Evolutionary conservation across 2,797 vertebrate species (phyloP), one percentile per base, ranked within the genome.

Genomic region (Mastacembelus armatus): DNA sequence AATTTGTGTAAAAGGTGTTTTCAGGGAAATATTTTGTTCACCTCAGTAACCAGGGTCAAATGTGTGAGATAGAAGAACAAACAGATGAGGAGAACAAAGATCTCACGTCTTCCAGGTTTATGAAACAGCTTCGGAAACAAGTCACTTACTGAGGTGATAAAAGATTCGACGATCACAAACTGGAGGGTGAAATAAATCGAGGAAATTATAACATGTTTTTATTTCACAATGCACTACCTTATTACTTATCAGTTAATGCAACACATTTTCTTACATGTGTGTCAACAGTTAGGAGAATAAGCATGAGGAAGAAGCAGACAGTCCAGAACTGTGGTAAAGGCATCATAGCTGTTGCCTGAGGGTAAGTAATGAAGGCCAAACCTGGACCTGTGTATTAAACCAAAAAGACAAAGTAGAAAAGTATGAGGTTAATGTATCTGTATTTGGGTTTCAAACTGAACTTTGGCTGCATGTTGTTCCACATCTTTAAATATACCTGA

Each of bases 221-320:
- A n/a, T n/a, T n/a, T n/a, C n/a, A n/a, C n/a, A n/a, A n/a, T n/a
- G n/a, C n/a, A n/a, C n/a, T n/a, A n/a, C n/a, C n/a, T n/a, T n/a
- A n/a, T n/a, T n/a, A n/a, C n/a, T n/a, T 10, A 18, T 5, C 10
- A 2, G 1, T n/a, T 12, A 7, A 7, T 12, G 12, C 16, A 47
- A 16, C 3, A 9, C 27, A 19, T 19, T 15, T 19, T 52, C 24
- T 48, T 45, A 96, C 95, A 87, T 96, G 93, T 59, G 95, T 95
- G 80, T 97, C 96, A 50, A 96, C 76, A 29, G 90, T 92, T 50
- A 91, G 64, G 0, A 92, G 45, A 48, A 92, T 38, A 18, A 92
- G 77, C 88, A 92, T 92, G 40, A 90, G 70, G 73, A 92, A 92
- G 51, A 92, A 91, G 49, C 84, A 89, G 26, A 66, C 36, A 1